Evolutionary conservation across 2,797 vertebrate genomes (phyloP).

Genomic region (Corythornis leucogaster): DNA sequence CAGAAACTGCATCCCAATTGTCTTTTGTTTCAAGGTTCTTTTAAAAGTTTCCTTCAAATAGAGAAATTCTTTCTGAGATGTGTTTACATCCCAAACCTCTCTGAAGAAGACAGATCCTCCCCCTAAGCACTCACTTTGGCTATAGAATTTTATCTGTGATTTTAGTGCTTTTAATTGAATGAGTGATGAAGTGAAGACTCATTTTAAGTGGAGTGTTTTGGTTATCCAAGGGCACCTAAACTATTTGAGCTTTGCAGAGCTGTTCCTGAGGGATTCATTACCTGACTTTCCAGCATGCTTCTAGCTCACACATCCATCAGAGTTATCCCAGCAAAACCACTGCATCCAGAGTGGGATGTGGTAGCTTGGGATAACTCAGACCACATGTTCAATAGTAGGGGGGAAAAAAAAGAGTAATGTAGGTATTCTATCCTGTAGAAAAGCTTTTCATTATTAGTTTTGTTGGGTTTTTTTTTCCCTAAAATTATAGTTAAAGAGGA

Average conservation of each 20-base stretch:
- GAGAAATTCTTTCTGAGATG: background rate
- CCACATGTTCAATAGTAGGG: background rate
- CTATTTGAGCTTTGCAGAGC: background rate
- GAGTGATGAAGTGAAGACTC: background rate
- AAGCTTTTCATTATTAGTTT: background rate
- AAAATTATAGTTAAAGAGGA: background rate
- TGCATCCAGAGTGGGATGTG: background rate
- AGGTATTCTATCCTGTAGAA: background rate
- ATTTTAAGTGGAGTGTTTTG: background rate
- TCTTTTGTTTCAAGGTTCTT: background rate
- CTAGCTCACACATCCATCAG: background rate
- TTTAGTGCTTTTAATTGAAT: background rate
- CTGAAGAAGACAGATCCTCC: background rate
- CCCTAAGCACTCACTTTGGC: background rate
- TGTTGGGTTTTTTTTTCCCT: background rate
- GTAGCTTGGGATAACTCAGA: background rate
- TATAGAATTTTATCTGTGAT: background rate
- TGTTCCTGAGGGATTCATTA: background rate
- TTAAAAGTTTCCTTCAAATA: background rate
- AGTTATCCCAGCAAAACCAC: background rate
- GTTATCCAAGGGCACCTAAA: background rate
- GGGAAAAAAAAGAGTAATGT: background rate
- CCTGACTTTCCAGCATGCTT: background rate
- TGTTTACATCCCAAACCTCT: background rate
- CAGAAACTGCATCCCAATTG: background rate